Base-by-base conservation (phyloP, 2,888 invertebrate genomes). In the Conistra vaccinii region DNA sequence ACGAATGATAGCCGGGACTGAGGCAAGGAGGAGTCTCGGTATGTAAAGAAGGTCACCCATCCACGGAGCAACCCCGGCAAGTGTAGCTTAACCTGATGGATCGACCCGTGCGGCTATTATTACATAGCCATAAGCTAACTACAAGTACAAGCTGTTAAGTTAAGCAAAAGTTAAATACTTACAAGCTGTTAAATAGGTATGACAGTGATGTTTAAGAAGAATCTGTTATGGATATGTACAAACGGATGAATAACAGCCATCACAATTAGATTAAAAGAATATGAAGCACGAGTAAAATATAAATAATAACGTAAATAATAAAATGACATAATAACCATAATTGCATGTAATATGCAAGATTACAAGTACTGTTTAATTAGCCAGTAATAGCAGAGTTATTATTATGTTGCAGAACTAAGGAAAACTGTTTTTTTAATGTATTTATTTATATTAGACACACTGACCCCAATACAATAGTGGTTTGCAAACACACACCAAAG, bases 401-500 rank as follows among this genome's bases (percentile, higher is more conserved):
- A 17, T 48, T 68, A 58, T 61, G 26, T 53, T 62, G 20, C 17
- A 57, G 9, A 75, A 55, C 26, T 35, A 45, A 35, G 12, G 35
- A 7, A 63, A 72, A 78, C 32, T n/a, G 39, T 29, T 65, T 73
- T 20, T 58, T 48, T 9, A 17, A 17, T 51, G 14, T n/a, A n/a
- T n/a, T n/a, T n/a, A n/a, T n/a, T n/a, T n/a, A n/a, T n/a, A n/a
- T n/a, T n/a, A n/a, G n/a, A n/a, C n/a, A n/a, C n/a, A n/a, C n/a
- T n/a, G n/a, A n/a, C n/a, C n/a, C n/a, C n/a, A n/a, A n/a, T n/a
- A n/a, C n/a, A n/a, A n/a, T n/a, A n/a, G n/a, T n/a, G n/a, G n/a
- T n/a, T n/a, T n/a, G n/a, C n/a, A n/a, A n/a, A n/a, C n/a, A n/a
- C n/a, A n/a, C n/a, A n/a, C n/a, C n/a, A n/a, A n/a, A n/a, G n/a